phyloP scores from a whole-genome alignment of 2,888 invertebrate species.

The Ferrisia virgata region DNA sequence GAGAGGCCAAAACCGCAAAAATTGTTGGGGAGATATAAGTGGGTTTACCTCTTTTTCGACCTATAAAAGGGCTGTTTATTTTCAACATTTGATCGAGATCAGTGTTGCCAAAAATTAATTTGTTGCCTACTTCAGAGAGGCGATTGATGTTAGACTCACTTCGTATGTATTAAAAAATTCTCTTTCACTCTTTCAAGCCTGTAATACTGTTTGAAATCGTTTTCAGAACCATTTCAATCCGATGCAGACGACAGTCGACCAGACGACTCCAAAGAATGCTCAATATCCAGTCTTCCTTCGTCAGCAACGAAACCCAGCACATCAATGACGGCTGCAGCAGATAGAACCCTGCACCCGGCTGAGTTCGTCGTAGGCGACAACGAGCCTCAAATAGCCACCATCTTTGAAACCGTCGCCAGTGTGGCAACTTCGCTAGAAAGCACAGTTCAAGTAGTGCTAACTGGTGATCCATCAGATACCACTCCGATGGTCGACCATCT shows the following conservation, averaged over 20 bases:
- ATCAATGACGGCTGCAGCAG: background rate
- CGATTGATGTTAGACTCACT: too few species aligned
- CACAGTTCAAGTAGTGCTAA: constrained; percentile 66
- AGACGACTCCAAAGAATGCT: constrained; percentile 24
- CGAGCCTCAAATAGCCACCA: background rate
- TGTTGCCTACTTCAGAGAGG: too few species aligned
- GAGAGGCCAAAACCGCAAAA: too few species aligned
- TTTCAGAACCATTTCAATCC: background rate
- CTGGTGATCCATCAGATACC: constrained; percentile 53
- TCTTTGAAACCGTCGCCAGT: constrained; percentile 66
- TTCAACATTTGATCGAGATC: too few species aligned
- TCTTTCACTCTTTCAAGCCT: background rate
- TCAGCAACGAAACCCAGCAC: constrained; percentile 24
- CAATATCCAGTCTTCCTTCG: constrained; percentile 40
- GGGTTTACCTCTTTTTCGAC: too few species aligned
- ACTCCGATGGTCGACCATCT: constrained; percentile 41
- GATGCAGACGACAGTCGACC: background rate
- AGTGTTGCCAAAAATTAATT: too few species aligned
- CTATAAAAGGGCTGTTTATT: too few species aligned
- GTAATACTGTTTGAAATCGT: background rate
- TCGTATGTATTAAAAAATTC: too few species aligned
- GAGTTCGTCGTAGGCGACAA: background rate
- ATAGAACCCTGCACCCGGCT: background rate
- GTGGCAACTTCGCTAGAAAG: constrained; percentile 66
- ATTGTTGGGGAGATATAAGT: too few species aligned